phyloP scores from a whole-genome alignment of 2,113 vertebrate species.

The Emydocephalus ijimae region DNA sequence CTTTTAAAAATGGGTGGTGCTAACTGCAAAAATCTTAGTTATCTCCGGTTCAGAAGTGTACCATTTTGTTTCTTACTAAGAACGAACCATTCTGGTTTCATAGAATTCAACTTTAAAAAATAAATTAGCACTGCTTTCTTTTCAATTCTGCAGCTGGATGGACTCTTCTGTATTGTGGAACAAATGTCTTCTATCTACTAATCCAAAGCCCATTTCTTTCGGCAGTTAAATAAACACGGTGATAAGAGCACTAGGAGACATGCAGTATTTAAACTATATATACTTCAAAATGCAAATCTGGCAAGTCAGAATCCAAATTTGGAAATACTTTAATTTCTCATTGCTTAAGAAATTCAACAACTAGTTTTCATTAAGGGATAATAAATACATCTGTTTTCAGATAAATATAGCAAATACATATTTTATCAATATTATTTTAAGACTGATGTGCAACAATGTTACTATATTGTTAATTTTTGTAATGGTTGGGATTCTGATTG shows the following conservation, averaged over 20 bases:
- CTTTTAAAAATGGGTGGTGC: not conserved
- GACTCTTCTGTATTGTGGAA: not conserved
- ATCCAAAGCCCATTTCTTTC: not conserved
- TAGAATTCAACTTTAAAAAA: not conserved
- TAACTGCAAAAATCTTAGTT: not conserved
- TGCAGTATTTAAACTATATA: not conserved
- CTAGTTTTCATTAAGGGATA: not conserved
- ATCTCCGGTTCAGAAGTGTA: not conserved
- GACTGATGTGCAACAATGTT: not conserved
- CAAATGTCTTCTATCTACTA: not conserved
- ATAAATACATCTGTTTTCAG: not conserved
- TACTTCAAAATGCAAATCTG: not conserved
- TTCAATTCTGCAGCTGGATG: not conserved
- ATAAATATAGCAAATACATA: not conserved
- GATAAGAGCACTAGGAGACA: not conserved
- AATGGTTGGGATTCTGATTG: not conserved
- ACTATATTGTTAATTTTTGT: not conserved
- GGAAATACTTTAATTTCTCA: not conserved
- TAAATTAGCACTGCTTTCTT: not conserved
- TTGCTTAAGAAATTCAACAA: not conserved
- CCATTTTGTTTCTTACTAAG: not conserved
- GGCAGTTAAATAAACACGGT: not conserved
- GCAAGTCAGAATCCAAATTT: not conserved
- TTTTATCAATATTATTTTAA: not conserved
- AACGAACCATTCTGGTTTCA: not conserved